Evolutionary conservation across 1,140 invertebrate genomes (phyloP), one percentile per base, ranked within the genome.

Genomic region (Telenomus remus): DNA sequence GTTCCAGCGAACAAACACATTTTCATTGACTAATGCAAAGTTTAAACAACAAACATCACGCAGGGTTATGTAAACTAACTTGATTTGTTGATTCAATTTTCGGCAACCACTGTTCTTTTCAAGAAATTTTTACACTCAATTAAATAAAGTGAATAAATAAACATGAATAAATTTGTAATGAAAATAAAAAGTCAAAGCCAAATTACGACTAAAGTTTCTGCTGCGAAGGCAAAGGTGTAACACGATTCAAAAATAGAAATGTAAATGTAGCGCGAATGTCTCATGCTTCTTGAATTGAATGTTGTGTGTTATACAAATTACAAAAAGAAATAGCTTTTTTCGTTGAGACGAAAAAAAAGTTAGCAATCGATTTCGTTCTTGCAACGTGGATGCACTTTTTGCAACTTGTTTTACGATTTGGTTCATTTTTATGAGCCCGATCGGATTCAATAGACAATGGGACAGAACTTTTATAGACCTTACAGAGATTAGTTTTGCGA

Each of bases 321-420:
- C 35, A 49, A 54, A 55, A 27, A 27, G 19, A 68, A 48, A 47
- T 34, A 43, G 14, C 14, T n/a, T 47, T 69, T 60, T 68, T 27
- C 19, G 6, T 27, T 27, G 1, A n/a, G 19, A 27, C 1, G 6
- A 6, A 27, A 42, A 70, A 64, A 72, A 72, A 73, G 61, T 65
- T 54, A 12, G n/a, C 42, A 54, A 73, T 73, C 61, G 70, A 65
- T 73, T 73, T 48, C 13, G 55, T 55, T 55, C 60, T 54, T 65
- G 70, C 61, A 55, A 54, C 55, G 50, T 35, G 55, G 54, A 65
- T 60, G 70, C 56, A 73, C 51, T 66, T 66, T 73, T 73, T 73
- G 70, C 56, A 65, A 66, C 61, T 66, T 73, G 70, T 73, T 73
- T 73, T 73, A 73, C 70, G 70, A 73, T 65, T 66, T 73, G 61